Conservation (phyloP, 1,140 invertebrate genomes). For the Thaumetopoea pityocampa region DNA sequence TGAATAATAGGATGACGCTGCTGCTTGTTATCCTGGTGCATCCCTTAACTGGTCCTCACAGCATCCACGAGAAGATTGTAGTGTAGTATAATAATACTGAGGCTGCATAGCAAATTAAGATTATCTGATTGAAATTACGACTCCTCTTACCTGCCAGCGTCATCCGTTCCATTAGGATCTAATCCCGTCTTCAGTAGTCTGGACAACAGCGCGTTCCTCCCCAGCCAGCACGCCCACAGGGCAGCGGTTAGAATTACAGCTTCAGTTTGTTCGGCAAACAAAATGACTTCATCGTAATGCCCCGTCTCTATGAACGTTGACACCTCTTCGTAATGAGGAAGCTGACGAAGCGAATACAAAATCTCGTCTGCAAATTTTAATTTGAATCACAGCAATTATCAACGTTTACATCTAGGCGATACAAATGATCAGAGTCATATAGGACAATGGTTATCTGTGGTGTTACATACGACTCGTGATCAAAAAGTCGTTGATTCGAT, state of each 20-base stretch:
- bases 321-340: slow-evolving; percentile 73
- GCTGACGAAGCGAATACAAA: slow-evolving; percentile 49
- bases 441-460: too few species aligned
- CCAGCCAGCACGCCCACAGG: slow-evolving; percentile 75
- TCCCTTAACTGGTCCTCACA: too few species aligned
- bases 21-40: too few species aligned
- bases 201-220: slow-evolving; percentile 56
- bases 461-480: too few species aligned
- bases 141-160: slow-evolving; percentile 68
- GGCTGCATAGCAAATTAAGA: too few species aligned
- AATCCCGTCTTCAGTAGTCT: slow-evolving; percentile 61
- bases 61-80: too few species aligned
- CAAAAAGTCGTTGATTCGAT: too few species aligned
- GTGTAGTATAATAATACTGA: too few species aligned
- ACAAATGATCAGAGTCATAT: too few species aligned
- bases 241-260: slow-evolving; percentile 40
- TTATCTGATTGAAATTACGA: not conserved
- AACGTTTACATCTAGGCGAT: too few species aligned
- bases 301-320: slow-evolving; percentile 66
- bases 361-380: slow-evolving; percentile 45
- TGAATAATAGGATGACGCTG: too few species aligned
- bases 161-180: slow-evolving; percentile 62
- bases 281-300: slow-evolving; percentile 45
- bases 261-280: slow-evolving; percentile 31
- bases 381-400: not conserved